Base-by-base conservation (phyloP, 2,888 invertebrate genomes). In the Emmelina monodactyla region DNA sequence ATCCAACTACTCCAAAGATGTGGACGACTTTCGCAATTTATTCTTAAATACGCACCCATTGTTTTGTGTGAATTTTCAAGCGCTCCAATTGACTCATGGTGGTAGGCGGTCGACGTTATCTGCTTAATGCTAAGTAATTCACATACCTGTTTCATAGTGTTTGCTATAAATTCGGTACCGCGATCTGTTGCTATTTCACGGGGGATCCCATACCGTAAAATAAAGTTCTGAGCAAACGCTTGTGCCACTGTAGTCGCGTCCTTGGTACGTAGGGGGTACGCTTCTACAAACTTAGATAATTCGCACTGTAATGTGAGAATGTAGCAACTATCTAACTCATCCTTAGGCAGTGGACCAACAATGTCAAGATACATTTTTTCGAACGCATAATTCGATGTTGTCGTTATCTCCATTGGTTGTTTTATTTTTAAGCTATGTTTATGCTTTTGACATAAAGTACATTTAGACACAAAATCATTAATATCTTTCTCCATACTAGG, bases 101-200 rank as follows among this genome's bases (percentile, higher is more conserved):
- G 41, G 30, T 45, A 42, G 3, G 45, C 40, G n/a, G 42, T 42
- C 5, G 40, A 42, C 9, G 32, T 34, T 25, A 39, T 15, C 31
- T 45, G 33, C 29, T 41, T 33, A 16, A 46, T 41, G 7, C 35
- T 22, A 32, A 44, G 30, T 22, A 43, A 29, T 6, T 34, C 38
- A 41, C 43, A 42, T 34, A 45, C 43, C 39, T 42, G 35, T 31
- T 34, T 14, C 22, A 44, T 28, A n/a, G 28, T 29, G 11, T 29
- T 10, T n/a, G 41, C 38, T 2, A 37, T 33, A 16, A 44, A 44
- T 11, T 44, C 39, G 2, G 37, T 31, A 1, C 41, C 39, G 35
- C 34, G 11, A 22, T 43, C 39, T 9, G 44, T 40, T 6, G 37
- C 41, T 7, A 44, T 40, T 11, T 25, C 28, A 13, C 14, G 32